Conservation (phyloP, 2,797 vertebrate genomes). For the Hapalemur alaotrensis region DNA sequence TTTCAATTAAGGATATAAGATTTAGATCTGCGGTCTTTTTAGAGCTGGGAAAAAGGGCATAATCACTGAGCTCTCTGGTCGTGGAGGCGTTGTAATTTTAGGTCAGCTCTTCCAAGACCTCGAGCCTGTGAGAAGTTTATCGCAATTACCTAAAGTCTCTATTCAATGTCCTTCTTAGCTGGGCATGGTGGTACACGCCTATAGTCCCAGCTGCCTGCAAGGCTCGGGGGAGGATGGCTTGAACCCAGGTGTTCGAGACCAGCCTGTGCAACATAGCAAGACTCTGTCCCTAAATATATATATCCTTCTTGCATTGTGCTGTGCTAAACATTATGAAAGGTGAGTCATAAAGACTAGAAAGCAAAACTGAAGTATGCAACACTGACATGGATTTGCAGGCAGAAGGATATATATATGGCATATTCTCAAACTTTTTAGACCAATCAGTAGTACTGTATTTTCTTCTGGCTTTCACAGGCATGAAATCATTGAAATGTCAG, state of each 20-base stretch:
- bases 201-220: too few relatives aligned
- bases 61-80: not conserved
- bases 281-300: too few relatives aligned
- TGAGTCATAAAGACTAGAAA: not conserved
- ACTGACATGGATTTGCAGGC: too few relatives aligned
- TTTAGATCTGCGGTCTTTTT: not conserved
- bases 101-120: not conserved
- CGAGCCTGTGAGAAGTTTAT: not conserved
- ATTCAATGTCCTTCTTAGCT: not conserved
- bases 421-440: too few relatives aligned
- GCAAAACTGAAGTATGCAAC: not conserved
- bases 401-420: not conserved
- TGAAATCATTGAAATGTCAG: not conserved
- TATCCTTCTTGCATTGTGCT: not conserved
- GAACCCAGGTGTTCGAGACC: too few relatives aligned
- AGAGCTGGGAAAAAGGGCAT: not conserved
- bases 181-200: too few relatives aligned
- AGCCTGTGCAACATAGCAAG: too few relatives aligned
- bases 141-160: not conserved
- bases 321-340: not conserved
- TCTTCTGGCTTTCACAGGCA: not conserved
- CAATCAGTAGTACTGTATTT: not conserved
- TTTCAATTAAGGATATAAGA: not conserved
- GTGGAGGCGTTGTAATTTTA: conserved; percentile 23
- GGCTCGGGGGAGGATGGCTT: too few relatives aligned